Base-by-base conservation (phyloP, 2,888 invertebrate genomes). In the Eupithecia abbreviata region DNA sequence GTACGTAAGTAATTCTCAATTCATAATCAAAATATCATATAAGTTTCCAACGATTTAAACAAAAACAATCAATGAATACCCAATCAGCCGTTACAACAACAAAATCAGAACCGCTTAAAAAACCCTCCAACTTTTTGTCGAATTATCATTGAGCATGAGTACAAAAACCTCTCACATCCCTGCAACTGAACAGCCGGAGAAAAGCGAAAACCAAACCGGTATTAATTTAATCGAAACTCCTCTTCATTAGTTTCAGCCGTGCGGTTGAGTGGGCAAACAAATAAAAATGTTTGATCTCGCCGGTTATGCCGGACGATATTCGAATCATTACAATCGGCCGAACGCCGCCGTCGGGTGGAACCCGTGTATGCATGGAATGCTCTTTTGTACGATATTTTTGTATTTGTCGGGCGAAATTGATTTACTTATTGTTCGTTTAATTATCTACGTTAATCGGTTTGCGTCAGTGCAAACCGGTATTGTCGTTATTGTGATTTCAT, bases 211-310 rank as follows among this genome's bases (percentile, higher is more conserved):
- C 91, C 91, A 91, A 93, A 91, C 87, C 86, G 76, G 87, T 90
- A 92, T 93, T 92, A 92, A 93, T 92, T 93, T 92, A 92, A 93
- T 93, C 89, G 91, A 93, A 91, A 91, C 90, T 91, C 86, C 91
- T 92, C 93, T 94, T 94, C 93, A 94, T 93, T 94, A 93, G 93
- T 93, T 93, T 89, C 91, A 92, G 88, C 86, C 87, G 88, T 91
- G 90, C 91, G 93, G 93, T 91, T 90, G 91, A 92, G 86, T 91
- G 91, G 88, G 90, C 91, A 93, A 91, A 91, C 92, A 93, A 93
- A 93, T 93, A 93, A 92, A 93, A 93, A 92, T 93, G 91, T 92
- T 93, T 93, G 93, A 94, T 93, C 92, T 91, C 89, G 84, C 88
- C 89, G 79, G 90, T 90, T 92, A 91, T 91, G 90, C 86, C 87